phyloP scores from a whole-genome alignment of 2,797 vertebrate species.

The Cetoscarus ocellatus region DNA sequence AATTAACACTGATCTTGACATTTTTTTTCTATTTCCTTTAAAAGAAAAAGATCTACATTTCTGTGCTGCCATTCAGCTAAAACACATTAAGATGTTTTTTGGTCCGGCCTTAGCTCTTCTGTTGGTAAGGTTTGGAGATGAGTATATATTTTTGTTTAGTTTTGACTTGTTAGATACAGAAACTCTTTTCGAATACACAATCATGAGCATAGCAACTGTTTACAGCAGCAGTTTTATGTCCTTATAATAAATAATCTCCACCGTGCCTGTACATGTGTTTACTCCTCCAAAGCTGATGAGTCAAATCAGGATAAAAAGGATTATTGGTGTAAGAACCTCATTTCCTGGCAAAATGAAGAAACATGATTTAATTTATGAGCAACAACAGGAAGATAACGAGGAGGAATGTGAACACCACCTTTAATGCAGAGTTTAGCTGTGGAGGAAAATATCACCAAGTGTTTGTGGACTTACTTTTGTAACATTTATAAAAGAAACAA shows the following conservation, averaged over 20 bases:
- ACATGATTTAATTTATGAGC: neutral
- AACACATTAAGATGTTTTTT: too few relatives aligned
- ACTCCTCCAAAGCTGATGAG: neutral
- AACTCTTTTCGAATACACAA: neutral
- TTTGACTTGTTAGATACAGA: too few relatives aligned
- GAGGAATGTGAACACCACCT: neutral
- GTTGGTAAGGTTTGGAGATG: too few relatives aligned
- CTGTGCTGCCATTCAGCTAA: too few relatives aligned
- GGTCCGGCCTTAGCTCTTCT: too few relatives aligned
- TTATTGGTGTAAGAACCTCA: neutral
- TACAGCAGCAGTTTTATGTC: neutral
- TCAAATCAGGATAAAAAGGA: neutral
- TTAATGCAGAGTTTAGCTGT: neutral
- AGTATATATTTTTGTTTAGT: too few relatives aligned
- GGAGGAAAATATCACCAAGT: too few relatives aligned
- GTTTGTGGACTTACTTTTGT: neutral
- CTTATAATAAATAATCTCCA: neutral
- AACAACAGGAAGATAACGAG: neutral
- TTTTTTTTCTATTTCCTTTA: too few relatives aligned
- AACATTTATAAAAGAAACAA: too few relatives aligned
- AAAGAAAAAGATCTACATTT: too few relatives aligned
- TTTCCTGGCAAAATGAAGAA: slow-evolving; percentile 1
- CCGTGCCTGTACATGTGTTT: neutral
- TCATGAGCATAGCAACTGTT: neutral
- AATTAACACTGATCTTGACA: too few relatives aligned